A percentile compares a stretch with the other conserved stretches of the same genome.
Evolutionary conservation across 2,797 vertebrate species (phyloP).

Genomic region (Urocyon cinereoargenteus): DNA sequence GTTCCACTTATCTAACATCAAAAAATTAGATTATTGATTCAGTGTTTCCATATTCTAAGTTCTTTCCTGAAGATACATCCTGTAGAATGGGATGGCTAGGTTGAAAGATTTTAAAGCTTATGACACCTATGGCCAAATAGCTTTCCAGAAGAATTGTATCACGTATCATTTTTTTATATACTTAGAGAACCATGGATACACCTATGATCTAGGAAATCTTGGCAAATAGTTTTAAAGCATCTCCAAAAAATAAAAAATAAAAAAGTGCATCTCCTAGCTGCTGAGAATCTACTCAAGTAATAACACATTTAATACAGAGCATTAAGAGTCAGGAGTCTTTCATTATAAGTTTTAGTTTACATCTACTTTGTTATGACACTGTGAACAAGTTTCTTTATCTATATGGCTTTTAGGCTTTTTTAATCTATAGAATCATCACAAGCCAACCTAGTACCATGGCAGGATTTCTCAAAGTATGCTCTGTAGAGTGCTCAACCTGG

Average conservation of each 20-base stretch:
- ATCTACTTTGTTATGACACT: not conserved
- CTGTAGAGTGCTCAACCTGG: not conserved
- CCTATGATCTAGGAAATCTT: not conserved
- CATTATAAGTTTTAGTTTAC: not conserved
- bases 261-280: not conserved
- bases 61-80: not conserved
- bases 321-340: not conserved
- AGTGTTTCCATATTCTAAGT: not conserved
- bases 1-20: not conserved
- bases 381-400: not conserved
- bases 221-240: conserved; percentile 41
- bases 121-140: not conserved
- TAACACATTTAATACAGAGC: not conserved
- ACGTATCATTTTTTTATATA: conserved; percentile 24
- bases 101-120: conserved; percentile 32
- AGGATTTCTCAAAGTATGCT: not conserved
- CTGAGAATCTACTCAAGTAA: not conserved
- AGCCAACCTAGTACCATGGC: not conserved
- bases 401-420: not conserved
- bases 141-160: conserved; percentile 18
- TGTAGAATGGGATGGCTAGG: not conserved
- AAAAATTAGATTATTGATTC: not conserved
- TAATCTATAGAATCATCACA: not conserved
- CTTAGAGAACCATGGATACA: conserved; percentile 35
- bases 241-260: not conserved